phyloP scores from a whole-genome alignment of 2,797 vertebrate species.

The Hydrophis major region DNA sequence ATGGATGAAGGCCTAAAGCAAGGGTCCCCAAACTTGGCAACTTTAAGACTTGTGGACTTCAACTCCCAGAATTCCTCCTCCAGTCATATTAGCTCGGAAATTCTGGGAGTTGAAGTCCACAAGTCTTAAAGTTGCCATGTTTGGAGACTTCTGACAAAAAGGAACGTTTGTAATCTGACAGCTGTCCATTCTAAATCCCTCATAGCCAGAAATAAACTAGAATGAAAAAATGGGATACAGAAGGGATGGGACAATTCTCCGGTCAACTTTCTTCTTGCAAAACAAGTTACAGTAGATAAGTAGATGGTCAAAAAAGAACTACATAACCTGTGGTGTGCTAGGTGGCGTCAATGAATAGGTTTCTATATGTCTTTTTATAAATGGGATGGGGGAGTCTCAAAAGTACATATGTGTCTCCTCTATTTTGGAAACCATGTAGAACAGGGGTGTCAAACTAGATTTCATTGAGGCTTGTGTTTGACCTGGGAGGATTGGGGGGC shows the following conservation, averaged over 20 bases:
- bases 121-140: no score
- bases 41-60: no score
- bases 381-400: background rate
- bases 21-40: no score
- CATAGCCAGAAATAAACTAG: background rate
- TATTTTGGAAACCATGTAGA: background rate
- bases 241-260: background rate
- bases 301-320: background rate
- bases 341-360: background rate
- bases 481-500: no score
- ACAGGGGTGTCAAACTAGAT: background rate
- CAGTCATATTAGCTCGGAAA: no score
- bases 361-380: background rate
- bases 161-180: background rate
- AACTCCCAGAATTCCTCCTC: no score
- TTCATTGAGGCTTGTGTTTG: no score
- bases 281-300: background rate
- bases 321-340: background rate
- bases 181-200: background rate
- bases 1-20: no score
- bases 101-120: no score
- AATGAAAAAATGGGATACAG: background rate
- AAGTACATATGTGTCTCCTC: background rate
- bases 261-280: background rate
- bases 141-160: background rate